phyloP scores from a whole-genome alignment of 1,140 invertebrate genomes.

The Trichogramma pretiosum region DNA sequence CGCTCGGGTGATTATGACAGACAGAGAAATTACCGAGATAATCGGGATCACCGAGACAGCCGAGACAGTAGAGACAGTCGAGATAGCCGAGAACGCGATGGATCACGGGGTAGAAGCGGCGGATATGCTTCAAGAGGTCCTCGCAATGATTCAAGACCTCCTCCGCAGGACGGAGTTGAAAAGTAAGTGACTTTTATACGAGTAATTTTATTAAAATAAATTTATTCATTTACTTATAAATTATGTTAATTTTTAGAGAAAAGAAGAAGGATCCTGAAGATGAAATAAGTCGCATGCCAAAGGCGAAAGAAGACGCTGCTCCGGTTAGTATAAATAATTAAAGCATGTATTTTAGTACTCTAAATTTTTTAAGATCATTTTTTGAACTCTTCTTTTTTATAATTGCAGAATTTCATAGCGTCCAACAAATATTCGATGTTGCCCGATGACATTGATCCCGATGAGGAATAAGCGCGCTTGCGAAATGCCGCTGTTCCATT shows the following conservation, averaged over 20 bases:
- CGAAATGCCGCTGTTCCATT: conserved; percentile 28
- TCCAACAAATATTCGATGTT: conserved; percentile 52
- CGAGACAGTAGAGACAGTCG: conserved; percentile 18
- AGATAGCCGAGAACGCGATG: conserved; percentile 2
- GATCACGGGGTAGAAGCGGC: not conserved
- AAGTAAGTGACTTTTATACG: conserved; percentile 20
- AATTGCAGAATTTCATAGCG: conserved; percentile 55
- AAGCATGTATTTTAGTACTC: conserved; percentile 9
- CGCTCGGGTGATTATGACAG: not conserved
- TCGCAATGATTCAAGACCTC: conserved; percentile 17
- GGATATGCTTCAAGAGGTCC: conserved; percentile 25
- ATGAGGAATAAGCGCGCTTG: conserved; percentile 36
- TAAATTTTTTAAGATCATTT: not conserved
- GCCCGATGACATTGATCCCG: conserved; percentile 39
- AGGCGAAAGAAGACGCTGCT: conserved; percentile 53
- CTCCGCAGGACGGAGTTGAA: conserved; percentile 19
- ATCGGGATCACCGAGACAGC: not conserved
- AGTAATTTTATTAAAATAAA: not conserved
- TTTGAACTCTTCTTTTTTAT: conserved; percentile 28
- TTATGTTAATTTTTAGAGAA: conserved; percentile 26
- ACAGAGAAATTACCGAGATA: conserved; percentile 9
- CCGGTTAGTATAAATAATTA: conserved; percentile 42
- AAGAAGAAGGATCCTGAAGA: conserved; percentile 37
- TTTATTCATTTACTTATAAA: not conserved
- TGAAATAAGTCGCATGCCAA: conserved; percentile 47